These are phyloP conservation scores for Sakesphorus luctuosus DNA, from an alignment of 2,113 vertebrate genomes.

Conservation along the genomic window DNA sequence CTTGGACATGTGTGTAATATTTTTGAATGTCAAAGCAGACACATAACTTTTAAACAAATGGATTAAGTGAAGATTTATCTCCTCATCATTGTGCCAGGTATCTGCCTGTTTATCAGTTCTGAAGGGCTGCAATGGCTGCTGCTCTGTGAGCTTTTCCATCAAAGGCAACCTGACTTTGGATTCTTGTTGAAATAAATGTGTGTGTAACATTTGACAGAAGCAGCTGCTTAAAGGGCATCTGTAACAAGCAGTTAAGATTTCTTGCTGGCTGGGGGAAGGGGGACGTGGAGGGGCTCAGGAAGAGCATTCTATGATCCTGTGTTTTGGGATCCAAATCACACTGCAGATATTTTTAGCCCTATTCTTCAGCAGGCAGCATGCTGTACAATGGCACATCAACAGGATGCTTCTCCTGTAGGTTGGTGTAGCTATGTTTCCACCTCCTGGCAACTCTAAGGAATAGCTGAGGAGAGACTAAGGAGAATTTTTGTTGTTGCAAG, in stretches of 20 bases:
- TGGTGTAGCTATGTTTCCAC: constrained; percentile 55
- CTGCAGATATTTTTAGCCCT: constrained; percentile 29
- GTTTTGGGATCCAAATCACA: neutral
- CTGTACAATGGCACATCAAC: neutral
- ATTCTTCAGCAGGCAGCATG: neutral
- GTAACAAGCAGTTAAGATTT: neutral
- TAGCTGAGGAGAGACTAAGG: neutral
- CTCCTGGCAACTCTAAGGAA: constrained; percentile 38
- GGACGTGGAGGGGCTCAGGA: neutral
- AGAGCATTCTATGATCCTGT: neutral
- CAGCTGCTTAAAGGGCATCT: constrained; percentile 11
- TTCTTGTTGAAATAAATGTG: neutral
- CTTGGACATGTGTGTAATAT: neutral
- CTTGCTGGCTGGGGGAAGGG: neutral
- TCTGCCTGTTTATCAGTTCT: neutral
- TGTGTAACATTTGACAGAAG: neutral
- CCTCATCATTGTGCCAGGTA: neutral
- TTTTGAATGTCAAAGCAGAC: neutral
- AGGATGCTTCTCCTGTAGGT: neutral
- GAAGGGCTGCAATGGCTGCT: neutral
- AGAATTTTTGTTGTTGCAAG: neutral
- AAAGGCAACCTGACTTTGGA: neutral
- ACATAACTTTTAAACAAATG: neutral
- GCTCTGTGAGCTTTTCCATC: neutral
- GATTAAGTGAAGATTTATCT: neutral